Conservation (phyloP, 2,888 invertebrate genomes). For the Tiliacea citrago region DNA sequence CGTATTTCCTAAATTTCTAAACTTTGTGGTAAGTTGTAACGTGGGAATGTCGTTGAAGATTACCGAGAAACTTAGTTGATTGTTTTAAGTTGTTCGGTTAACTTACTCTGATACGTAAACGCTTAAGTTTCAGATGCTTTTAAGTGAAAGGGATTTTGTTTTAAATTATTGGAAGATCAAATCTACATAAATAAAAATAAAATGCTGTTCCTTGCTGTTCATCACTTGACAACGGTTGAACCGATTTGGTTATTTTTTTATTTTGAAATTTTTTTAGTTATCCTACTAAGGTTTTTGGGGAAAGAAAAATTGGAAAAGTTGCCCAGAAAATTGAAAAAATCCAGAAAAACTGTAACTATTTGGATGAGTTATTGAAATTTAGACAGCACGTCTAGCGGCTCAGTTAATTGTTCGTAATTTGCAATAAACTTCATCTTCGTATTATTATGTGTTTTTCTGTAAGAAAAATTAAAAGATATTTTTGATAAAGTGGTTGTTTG, state of each 20-base stretch:
- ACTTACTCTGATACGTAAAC: conserved; percentile 23
- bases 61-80: conserved; percentile 20
- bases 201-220: too few species aligned
- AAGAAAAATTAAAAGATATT: neutral
- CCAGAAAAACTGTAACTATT: too few species aligned
- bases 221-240: too few species aligned
- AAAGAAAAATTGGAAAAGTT: too few species aligned
- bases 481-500: neutral
- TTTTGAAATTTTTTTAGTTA: too few species aligned
- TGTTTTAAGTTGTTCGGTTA: conserved; percentile 25
- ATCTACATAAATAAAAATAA: neutral
- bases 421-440: neutral
- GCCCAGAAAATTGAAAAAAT: too few species aligned
- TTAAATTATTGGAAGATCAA: neutral
- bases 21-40: neutral
- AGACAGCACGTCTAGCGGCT: neutral
- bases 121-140: conserved; percentile 14
- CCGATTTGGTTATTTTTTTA: too few species aligned
- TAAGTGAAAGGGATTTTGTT: conserved; percentile 6
- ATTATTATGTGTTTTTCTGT: neutral
- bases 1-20: too few species aligned
- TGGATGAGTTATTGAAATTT: too few species aligned
- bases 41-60: neutral
- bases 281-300: too few species aligned
- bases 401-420: neutral